Percentiles rank a stretch among this genome's conserved stretches.
phyloP scores from a whole-genome alignment of 1,140 invertebrate genomes.

The Himalopsyche phryganea region DNA sequence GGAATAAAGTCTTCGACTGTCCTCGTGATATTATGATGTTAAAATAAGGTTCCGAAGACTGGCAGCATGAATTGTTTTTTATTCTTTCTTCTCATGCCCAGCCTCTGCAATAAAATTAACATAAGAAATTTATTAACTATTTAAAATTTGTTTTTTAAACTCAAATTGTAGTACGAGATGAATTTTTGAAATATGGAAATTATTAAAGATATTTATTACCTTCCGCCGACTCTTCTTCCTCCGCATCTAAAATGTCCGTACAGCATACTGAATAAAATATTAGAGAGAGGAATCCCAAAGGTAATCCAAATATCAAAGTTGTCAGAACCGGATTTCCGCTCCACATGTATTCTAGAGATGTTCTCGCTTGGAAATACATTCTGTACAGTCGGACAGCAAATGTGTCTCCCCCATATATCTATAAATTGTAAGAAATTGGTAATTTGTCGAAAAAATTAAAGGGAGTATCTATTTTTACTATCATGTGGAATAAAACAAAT shows the following conservation, averaged over 20 bases:
- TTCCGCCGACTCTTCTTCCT: constrained; percentile 69
- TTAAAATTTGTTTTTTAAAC: background rate
- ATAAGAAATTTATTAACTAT: background rate
- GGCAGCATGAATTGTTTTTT: constrained; percentile 19
- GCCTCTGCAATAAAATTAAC: constrained; percentile 34
- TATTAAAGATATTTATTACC: constrained; percentile 19
- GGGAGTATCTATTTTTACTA: too few species aligned
- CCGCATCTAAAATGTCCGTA: constrained; percentile 89
- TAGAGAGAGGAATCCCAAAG: constrained; percentile 85
- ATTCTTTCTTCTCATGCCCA: constrained; percentile 49
- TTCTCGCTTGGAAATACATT: constrained; percentile 72
- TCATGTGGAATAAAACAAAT: too few species aligned
- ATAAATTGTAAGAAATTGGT: too few species aligned
- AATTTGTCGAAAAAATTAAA: too few species aligned
- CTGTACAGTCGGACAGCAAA: constrained; percentile 69
- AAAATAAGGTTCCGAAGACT: background rate
- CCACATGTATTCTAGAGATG: constrained; percentile 80
- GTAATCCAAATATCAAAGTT: constrained; percentile 81
- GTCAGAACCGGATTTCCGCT: constrained; percentile 86
- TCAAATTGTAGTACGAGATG: too few species aligned
- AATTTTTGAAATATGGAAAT: background rate
- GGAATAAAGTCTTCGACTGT: background rate
- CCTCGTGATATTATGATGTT: background rate
- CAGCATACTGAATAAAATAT: constrained; percentile 94
- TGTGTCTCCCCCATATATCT: constrained; percentile 80